Base-by-base conservation (phyloP, 2,888 invertebrate genomes). In the Drosophila peninsularis region DNA sequence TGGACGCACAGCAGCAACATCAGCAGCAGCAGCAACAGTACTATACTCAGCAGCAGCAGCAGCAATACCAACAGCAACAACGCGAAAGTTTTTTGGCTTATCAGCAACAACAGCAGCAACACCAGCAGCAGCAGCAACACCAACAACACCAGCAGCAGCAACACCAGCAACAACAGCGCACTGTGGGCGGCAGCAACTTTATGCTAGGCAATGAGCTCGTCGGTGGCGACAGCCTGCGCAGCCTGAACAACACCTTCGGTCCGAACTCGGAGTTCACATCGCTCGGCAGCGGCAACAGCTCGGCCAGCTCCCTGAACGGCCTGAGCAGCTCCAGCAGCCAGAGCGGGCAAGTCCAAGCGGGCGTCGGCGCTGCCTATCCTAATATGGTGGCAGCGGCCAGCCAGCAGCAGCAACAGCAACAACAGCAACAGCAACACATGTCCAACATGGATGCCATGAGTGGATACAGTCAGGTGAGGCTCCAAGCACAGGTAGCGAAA, bases 181-280 rank as follows among this genome's bases (percentile, higher is more conserved):
- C 78, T 11, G 81, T 65, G 50, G 78, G 77, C 73, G 71, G 64
- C n/a, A 72, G 73, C 69, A 87, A 84, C 78, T 83, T 82, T 90
- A 90, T 85, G 83, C 86, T 87, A 39, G 88, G 73, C 75, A 89
- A 88, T 89, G 86, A 86, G 75, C 75, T 84, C 72, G 86, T 84
- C 63, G 90, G 89, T 41, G 81, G 84, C 80, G 92, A 92, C 81
- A 92, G 92, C 86, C 87, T 92, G 73, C 92, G 90, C 74, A 92
- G 86, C 66, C 73, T 92, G 60, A 92, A 92, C 79, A 92, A 92
- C 77, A 91, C 92, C 41, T 92, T 92, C 63, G 92, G 92, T 34
- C 92, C 92, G 52, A 92, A 92, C 75, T 92, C 92, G 32, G 92
- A 92, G 77, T 92, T 92, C 76, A 92, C 91, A 62, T 77, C 88